phyloP scores from a whole-genome alignment of 2,888 invertebrate species.

The Thelaira solivaga region DNA sequence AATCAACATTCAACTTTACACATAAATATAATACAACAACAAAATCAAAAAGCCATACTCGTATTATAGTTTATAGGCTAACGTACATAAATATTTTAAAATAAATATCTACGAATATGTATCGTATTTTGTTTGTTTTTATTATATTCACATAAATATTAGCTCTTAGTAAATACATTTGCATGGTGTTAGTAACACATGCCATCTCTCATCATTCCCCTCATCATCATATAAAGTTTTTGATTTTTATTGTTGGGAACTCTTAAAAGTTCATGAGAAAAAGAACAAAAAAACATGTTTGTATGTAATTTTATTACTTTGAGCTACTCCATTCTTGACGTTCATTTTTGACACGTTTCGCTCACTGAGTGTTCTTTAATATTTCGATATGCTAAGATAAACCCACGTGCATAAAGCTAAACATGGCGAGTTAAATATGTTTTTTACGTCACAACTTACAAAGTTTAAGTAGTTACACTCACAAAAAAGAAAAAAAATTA shows the following conservation, averaged over 20 bases:
- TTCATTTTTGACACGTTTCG: neutral
- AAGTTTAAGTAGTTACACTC: no score
- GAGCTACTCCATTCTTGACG: neutral
- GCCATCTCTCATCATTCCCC: conserved; percentile 14
- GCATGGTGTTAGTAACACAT: conserved; percentile 18
- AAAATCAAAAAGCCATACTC: no score
- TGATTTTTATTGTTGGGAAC: conserved; percentile 56
- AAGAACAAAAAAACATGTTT: no score
- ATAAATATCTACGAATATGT: neutral
- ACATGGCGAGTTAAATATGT: no score
- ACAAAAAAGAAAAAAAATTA: no score
- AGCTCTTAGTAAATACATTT: neutral
- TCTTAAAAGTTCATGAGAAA: conserved; percentile 57
- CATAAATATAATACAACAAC: neutral
- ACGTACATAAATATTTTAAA: neutral
- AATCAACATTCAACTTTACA: conserved; percentile 15
- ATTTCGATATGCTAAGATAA: no score
- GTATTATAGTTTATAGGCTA: conserved; percentile 14
- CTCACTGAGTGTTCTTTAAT: neutral
- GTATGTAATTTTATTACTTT: conserved; percentile 2
- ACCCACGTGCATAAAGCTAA: no score
- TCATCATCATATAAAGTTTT: conserved; percentile 31
- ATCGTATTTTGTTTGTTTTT: conserved; percentile 21
- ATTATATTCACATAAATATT: neutral
- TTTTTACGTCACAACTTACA: no score